phyloP scores from a whole-genome alignment of 2,113 vertebrate genomes.

The Myrmophylax atrothorax region DNA sequence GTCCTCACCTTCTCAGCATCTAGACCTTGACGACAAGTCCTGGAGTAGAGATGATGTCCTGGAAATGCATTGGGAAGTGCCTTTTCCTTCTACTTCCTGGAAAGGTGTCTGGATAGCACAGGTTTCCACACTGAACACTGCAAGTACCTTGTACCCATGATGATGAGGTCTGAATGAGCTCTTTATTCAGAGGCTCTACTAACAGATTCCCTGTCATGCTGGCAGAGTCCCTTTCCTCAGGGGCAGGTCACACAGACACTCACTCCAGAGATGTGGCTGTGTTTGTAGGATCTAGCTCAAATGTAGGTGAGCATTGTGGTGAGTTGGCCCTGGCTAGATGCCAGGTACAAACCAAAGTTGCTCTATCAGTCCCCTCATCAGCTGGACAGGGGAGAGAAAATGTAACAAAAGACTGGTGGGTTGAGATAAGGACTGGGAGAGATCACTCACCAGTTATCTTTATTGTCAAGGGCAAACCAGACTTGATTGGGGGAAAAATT shows the following conservation, averaged over 20 bases:
- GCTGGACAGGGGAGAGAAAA: neutral
- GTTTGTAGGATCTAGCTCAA: neutral
- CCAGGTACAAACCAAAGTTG: neutral
- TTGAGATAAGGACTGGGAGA: neutral
- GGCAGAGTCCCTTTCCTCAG: neutral
- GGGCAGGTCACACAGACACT: neutral
- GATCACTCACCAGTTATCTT: neutral
- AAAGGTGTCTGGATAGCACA: neutral
- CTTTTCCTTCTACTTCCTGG: neutral
- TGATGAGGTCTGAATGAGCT: neutral
- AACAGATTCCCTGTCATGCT: neutral
- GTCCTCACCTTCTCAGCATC: neutral
- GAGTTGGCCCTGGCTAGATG: neutral
- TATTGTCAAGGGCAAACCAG: neutral
- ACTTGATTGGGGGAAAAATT: neutral
- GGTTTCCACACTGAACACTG: neutral
- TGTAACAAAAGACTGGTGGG: neutral
- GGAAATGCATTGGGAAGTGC: neutral
- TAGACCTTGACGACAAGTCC: neutral
- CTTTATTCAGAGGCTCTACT: neutral
- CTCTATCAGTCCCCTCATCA: neutral
- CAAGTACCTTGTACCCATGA: neutral
- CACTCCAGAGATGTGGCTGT: neutral
- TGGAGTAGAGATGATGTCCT: neutral
- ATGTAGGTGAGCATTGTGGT: accelerated